phyloP scores from a whole-genome alignment of 2,113 vertebrate genomes.

The Rhinopomastus cyanomelas region DNA sequence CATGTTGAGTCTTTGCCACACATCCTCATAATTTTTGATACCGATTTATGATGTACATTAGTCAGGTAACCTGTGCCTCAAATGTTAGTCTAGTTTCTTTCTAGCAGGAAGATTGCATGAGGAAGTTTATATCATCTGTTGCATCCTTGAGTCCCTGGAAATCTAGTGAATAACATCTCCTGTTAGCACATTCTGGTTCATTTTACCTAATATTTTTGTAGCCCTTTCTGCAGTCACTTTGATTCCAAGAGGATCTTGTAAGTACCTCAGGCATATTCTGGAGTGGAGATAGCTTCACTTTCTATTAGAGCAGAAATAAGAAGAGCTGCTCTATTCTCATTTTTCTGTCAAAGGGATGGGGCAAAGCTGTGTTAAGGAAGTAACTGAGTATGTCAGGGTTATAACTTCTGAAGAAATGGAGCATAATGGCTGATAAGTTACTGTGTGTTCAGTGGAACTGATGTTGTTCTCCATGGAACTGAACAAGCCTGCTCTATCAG shows the following conservation, averaged over 20 bases:
- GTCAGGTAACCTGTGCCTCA: fast-evolving
- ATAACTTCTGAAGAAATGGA: background rate
- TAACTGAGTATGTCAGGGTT: background rate
- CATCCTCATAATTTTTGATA: fast-evolving
- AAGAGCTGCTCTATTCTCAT: background rate
- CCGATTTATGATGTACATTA: background rate
- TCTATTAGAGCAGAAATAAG: background rate
- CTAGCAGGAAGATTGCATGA: background rate
- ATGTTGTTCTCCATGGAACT: background rate
- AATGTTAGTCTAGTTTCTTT: background rate
- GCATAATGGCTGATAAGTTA: background rate
- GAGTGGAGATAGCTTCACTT: background rate
- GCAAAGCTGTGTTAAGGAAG: background rate
- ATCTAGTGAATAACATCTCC: background rate
- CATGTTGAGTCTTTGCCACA: background rate
- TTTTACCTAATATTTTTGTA: background rate
- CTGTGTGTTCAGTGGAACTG: background rate
- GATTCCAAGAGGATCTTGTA: background rate
- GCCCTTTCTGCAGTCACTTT: background rate
- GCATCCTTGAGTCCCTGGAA: background rate
- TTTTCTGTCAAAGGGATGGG: background rate
- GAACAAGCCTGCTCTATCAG: background rate
- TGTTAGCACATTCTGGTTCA: background rate
- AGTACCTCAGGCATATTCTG: background rate
- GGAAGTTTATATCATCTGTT: background rate